Conservation (phyloP, 2,888 invertebrate species). For the Abscondita cerata region DNA sequence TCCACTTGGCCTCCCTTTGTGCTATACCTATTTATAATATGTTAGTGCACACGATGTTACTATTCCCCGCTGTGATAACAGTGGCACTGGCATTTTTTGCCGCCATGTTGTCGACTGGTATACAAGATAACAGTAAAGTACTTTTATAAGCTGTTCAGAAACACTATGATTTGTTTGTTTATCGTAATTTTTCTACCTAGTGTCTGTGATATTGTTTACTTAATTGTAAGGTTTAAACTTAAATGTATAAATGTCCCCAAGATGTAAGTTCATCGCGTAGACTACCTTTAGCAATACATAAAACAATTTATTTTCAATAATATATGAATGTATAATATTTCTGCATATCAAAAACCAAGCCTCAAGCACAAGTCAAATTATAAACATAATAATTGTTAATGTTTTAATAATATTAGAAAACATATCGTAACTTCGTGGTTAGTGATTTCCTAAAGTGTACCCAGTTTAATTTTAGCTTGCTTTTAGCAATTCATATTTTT, state of each 20-base stretch:
- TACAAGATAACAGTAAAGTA: conserved; percentile 58
- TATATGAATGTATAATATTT: conserved; percentile 9
- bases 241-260: conserved; percentile 11
- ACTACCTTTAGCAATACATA: conserved; percentile 6
- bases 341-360: conserved; percentile 32
- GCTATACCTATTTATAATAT: conserved; percentile 59
- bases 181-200: conserved; percentile 25
- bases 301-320: neutral
- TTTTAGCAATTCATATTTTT: conserved; percentile 5
- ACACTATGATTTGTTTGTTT: conserved; percentile 9
- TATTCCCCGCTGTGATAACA: conserved; percentile 55
- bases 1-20: conserved; percentile 61
- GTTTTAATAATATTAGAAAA: conserved; percentile 25
- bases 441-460: conserved; percentile 34
- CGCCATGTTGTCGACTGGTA: conserved; percentile 53
- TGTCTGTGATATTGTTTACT: conserved; percentile 45
- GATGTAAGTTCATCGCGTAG: conserved; percentile 5
- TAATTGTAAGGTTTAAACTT: conserved; percentile 21
- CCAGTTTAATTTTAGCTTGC: conserved; percentile 33
- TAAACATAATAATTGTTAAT: conserved; percentile 20
- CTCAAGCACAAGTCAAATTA: conserved; percentile 34
- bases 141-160: conserved; percentile 49
- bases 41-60: conserved; percentile 53
- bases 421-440: conserved; percentile 34
- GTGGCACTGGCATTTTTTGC: conserved; percentile 51